Evolutionary conservation across 2,113 vertebrate genomes (phyloP), one percentile per base, ranked within the genome.

Genomic region (Plecotus auritus): DNA sequence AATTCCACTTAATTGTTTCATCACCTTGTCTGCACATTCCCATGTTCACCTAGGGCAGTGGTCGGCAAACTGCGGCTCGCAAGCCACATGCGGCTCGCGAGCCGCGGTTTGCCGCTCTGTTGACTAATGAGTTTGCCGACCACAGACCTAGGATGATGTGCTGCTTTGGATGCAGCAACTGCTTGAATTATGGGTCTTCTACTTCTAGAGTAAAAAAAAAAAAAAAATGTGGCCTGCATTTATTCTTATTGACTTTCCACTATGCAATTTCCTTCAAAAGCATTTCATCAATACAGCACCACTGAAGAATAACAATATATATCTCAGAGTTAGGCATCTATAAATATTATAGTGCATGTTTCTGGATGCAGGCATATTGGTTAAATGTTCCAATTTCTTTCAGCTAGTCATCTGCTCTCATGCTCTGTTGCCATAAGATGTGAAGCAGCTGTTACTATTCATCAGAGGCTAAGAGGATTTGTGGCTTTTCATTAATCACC

Each of bases 401-500:
- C 54, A 95, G 70, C 47, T 82, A 40, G 76, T 82, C 28, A 40
- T 78, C 64, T 22, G 7, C n/a, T 51, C 20, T 85, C 85, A 90
- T 61, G 40, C 9, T 90, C 61, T 85, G 73, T 64, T 94, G 92
- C 49, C 67, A 90, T 9, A 32, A 66, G 61, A 92, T 85, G 37
- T 73, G 69, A 88, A 95, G 49, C 61, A 96, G 95, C 85, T 96
- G 92, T 92, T 97, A 49, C 85, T 80, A 42, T 82, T 95, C 90
- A 96, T 88, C 82, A 54, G 81, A 64, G 64, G 17, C 74, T 93
- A 70, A 95, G 85, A 88, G 49, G 93, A 97, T 88, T 94, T 92
- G 85, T 85, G 91, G 61, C 45, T 97, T 94, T 97, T 92, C 85
- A 93, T 96, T 97, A 96, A 96, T 95, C 94, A 94, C 35, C 85